Base-by-base conservation (phyloP, 2,797 vertebrate genomes). In the Sebastes ruberrimus region DNA sequence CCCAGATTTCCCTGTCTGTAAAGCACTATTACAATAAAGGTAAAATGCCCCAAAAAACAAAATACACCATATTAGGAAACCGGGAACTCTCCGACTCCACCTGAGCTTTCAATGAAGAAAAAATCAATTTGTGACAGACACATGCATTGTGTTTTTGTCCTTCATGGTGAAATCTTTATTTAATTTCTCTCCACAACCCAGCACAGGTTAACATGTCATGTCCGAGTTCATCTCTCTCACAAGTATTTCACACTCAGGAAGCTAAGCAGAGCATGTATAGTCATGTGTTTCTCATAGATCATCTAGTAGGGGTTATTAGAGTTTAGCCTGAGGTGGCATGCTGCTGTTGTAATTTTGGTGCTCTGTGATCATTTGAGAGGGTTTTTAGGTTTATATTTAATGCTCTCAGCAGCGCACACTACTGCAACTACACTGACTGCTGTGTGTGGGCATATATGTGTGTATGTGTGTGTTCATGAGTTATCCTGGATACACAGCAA, bases 101-200 rank as follows among this genome's bases (percentile, higher is more conserved):
- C 32, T 56, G 3, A 65, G 60, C 16, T 22, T 42, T 9, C 2
- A 16, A 7, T 25, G 10, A 66, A 57, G 25, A 71, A 60, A 35
- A 52, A 69, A 53, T n/a, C 1, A n/a, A 27, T 30, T 22, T 64
- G 16, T 25, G 42, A 85, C 42, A 87, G 74, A 91, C 38, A 87
- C 69, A 27, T 56, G 38, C 53, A 10, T 23, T 72, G 35, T 55
- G 60, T 71, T 83, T 89, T 71, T 65, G 52, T 93, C 88, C 83
- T 86, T 93, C 90, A 95, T 88, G 90, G 81, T 93, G 90, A 92
- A 92, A 94, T 83, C 81, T 94, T 93, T 94, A 91, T 92, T 92
- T 27, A 18, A 52, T 79, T 81, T 84, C 74, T 80, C 74, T 80
- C 79, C 76, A 89, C 76, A 91, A 87, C 86, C 81, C 83, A 84